A percentile compares a stretch with the other conserved stretches of the same genome.
phyloP scores from a whole-genome alignment of 2,888 invertebrate species.

The Epinotia nisella region DNA sequence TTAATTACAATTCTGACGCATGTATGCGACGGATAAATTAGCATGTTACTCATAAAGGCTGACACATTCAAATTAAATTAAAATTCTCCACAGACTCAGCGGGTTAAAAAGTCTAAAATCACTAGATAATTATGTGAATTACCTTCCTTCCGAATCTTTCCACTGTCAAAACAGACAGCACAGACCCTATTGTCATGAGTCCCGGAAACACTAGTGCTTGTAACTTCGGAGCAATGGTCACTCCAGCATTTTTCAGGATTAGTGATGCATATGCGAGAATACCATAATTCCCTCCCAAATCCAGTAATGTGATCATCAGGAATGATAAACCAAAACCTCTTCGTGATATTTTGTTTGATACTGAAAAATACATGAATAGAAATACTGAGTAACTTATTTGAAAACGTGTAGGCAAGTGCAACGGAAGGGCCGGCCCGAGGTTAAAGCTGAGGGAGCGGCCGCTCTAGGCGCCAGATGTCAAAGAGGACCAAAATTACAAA shows the following conservation, averaged over 20 bases:
- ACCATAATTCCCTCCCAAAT: slow-evolving; percentile 59
- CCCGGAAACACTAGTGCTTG: slow-evolving; percentile 68
- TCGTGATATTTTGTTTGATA: slow-evolving; percentile 32
- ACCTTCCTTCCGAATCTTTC: slow-evolving; percentile 73
- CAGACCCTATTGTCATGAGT: slow-evolving; percentile 67
- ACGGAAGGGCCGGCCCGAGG: background rate
- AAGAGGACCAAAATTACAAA: too few relatives aligned
- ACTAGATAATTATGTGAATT: slow-evolving; percentile 2
- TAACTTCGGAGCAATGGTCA: slow-evolving; percentile 66
- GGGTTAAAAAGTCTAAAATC: too few relatives aligned
- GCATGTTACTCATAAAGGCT: too few relatives aligned
- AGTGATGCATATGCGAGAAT: slow-evolving; percentile 65
- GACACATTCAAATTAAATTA: too few relatives aligned
- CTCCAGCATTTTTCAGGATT: slow-evolving; percentile 63
- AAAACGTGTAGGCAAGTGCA: background rate
- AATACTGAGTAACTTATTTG: background rate
- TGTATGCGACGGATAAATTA: too few relatives aligned
- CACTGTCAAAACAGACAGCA: slow-evolving; percentile 64
- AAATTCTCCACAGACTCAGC: too few relatives aligned
- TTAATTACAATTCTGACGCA: too few relatives aligned
- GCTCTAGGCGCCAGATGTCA: too few relatives aligned
- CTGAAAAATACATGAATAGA: slow-evolving; percentile 11
- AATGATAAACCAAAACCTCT: slow-evolving; percentile 32
- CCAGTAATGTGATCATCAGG: slow-evolving; percentile 55
- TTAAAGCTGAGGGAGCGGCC: too few relatives aligned